Evolutionary conservation across 1,140 invertebrate genomes (phyloP).

Genomic region (Diplogasteroides magnus): DNA sequence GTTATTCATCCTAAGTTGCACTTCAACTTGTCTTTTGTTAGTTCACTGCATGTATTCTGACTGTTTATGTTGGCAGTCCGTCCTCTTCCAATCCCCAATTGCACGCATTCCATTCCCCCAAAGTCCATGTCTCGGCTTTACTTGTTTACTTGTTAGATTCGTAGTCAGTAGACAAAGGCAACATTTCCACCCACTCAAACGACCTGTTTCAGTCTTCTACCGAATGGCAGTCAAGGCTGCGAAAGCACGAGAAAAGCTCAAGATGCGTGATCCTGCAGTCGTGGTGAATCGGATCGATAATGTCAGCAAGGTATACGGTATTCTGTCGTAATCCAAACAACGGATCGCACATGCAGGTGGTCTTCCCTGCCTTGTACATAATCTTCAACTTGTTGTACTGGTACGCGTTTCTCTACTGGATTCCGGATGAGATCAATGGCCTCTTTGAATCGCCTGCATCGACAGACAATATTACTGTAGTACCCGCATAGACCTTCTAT

Average conservation of each 20-base stretch:
- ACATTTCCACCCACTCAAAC: background rate
- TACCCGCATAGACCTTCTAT: too few species aligned
- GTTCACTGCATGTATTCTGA: too few species aligned
- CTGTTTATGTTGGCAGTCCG: too few species aligned
- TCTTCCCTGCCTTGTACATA: constrained; percentile 31
- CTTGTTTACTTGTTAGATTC: too few species aligned
- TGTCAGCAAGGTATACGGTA: constrained; percentile 2
- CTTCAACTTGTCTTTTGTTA: too few species aligned
- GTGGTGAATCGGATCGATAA: constrained; percentile 35
- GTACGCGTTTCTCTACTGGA: constrained; percentile 35
- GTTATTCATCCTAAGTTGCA: too few species aligned
- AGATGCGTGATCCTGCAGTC: constrained; percentile 32
- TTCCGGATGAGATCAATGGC: constrained; percentile 35
- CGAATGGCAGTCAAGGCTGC: constrained; percentile 38
- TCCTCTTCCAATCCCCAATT: too few species aligned
- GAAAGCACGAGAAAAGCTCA: constrained; percentile 31
- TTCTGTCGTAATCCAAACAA: too few species aligned
- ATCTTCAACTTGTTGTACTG: constrained; percentile 35
- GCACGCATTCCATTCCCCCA: too few species aligned
- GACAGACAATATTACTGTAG: too few species aligned
- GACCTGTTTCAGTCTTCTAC: constrained; percentile 35
- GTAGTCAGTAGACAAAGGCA: too few species aligned
- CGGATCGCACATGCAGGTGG: constrained; percentile 29
- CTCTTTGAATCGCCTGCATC: background rate
- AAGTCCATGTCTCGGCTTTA: too few species aligned